Conservation (phyloP, 2,888 invertebrate species). For the Tuberolachnus salignus region DNA sequence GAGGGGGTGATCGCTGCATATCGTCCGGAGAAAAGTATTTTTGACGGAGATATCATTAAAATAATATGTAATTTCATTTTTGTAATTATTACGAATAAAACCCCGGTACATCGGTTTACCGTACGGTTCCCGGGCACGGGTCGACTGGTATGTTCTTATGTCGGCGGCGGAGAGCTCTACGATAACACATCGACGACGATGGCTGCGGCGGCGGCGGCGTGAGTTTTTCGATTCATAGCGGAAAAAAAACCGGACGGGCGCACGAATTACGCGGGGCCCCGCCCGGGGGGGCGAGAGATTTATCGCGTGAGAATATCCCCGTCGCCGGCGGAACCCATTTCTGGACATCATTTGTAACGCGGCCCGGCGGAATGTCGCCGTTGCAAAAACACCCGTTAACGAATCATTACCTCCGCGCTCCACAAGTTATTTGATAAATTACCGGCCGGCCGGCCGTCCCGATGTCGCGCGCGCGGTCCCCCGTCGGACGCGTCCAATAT, state of each 20-base stretch:
- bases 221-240: constrained; percentile 16
- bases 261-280: background rate
- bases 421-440: constrained; percentile 56
- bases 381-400: constrained; percentile 49
- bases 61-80: too few species aligned
- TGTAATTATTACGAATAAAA: too few species aligned
- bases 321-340: constrained; percentile 16
- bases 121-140: background rate
- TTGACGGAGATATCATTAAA: too few species aligned
- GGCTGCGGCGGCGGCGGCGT: too few species aligned
- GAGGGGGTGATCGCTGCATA: too few species aligned
- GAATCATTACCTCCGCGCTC: constrained; percentile 54
- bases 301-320: constrained; percentile 40
- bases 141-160: background rate
- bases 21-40: too few species aligned
- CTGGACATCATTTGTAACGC: constrained; percentile 54
- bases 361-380: constrained; percentile 39
- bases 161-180: background rate
- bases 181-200: background rate
- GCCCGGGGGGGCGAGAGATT: background rate
- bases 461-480: background rate
- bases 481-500: constrained; percentile 42
- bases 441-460: constrained; percentile 17
- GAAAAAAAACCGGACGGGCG: background rate
- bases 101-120: too few species aligned